Evolutionary conservation across 2,888 invertebrate genomes (phyloP), one percentile per base, ranked within the genome.

Genomic region (Hemaris fuciformis): DNA sequence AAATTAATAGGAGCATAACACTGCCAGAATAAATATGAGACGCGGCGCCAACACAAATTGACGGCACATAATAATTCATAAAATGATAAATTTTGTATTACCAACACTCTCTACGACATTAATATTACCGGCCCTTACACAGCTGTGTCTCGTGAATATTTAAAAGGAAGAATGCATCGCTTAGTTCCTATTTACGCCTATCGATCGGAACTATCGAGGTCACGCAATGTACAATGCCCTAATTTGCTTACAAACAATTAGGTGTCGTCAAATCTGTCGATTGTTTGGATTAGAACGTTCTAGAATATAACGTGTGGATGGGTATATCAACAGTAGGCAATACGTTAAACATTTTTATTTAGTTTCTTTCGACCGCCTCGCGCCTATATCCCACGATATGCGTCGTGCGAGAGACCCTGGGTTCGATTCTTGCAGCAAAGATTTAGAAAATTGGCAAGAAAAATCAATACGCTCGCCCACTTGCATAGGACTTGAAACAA

Each of bases 131-230:
- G 45, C 18, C 61, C 57, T 45, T 61, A 57, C 46, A 25, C 57
- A 59, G 57, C 46, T 46, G 61, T 38, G 45, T 45, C 57, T 45
- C 38, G 43, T 62, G 34, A 62, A 62, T 62, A 62, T 62, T 62
- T 62, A 18, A 62, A 62, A 18, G 34, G 23, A 42, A 59, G 62
- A 62, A 62, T 62, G 62, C 59, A 62, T 56, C 53, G 57, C 41
- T 46, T 53, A 27, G 27, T 42, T 62, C 15, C 59, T 42, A 59
- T 62, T 62, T 45, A 60, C 48, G 46, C 43, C 13, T 48, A 59
- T 62, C 59, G 62, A 62, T 62, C 62, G 20, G 22, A 27, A 27
- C 60, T 53, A 62, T 62, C 23, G 59, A 56, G 59, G 59, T 59
- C 62, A 62, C 58, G 58, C 22, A 43, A 57, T 34, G 57, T 57